phyloP scores from a whole-genome alignment of 2,113 vertebrate species.

The Atractosteus spatula region DNA sequence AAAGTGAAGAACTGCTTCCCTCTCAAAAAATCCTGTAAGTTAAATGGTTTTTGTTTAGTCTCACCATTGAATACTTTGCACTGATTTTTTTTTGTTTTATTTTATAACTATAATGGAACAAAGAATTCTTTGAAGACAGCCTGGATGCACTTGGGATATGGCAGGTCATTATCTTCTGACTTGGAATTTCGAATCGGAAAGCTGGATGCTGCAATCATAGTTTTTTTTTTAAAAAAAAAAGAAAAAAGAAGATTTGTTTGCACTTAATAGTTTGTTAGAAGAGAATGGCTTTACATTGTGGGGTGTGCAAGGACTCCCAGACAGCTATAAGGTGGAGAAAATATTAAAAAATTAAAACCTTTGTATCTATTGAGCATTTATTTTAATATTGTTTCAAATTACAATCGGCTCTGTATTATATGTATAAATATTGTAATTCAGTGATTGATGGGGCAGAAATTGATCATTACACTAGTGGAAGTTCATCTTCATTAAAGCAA shows the following conservation, averaged over 20 bases:
- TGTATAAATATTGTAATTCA: constrained; percentile 72
- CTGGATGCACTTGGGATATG: constrained; percentile 69
- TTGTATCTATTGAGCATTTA: constrained; percentile 89
- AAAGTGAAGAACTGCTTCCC: constrained; percentile 65
- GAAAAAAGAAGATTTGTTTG: constrained; percentile 70
- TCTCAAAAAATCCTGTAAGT: constrained; percentile 47
- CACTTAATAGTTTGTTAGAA: constrained; percentile 88
- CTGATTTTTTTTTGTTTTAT: constrained; percentile 74
- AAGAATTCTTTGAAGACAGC: constrained; percentile 64
- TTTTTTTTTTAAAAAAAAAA: constrained; percentile 61
- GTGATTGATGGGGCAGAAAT: constrained; percentile 64
- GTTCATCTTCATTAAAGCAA: constrained; percentile 73
- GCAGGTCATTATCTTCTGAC: constrained; percentile 67
- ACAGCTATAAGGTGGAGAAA: constrained; percentile 70
- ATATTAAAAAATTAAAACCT: constrained; percentile 66
- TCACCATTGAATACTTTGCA: constrained; percentile 79
- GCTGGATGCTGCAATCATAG: constrained; percentile 84
- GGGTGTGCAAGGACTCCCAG: constrained; percentile 69
- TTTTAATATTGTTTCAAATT: constrained; percentile 89
- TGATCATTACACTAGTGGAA: constrained; percentile 78
- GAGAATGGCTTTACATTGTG: constrained; percentile 76
- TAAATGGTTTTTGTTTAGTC: constrained; percentile 41
- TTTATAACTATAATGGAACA: constrained; percentile 63
- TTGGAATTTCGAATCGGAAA: constrained; percentile 76
- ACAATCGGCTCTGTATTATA: constrained; percentile 79